A percentile compares a stretch with the other conserved stretches of the same genome.
Conservation (phyloP, 2,113 vertebrate species). For the Peromyscus maniculatus region DNA sequence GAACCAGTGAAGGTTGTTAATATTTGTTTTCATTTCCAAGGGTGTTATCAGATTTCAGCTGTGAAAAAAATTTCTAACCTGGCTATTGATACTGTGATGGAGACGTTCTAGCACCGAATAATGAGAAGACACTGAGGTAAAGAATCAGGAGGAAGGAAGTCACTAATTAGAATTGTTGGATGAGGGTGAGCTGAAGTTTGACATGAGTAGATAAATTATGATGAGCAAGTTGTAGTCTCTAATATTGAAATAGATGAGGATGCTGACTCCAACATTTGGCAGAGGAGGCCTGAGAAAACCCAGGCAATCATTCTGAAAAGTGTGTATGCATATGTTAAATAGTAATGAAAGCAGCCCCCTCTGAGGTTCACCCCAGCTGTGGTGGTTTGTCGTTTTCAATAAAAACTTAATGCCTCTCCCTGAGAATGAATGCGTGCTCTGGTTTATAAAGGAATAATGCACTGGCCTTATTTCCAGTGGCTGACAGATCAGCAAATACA, state of each 20-base stretch:
- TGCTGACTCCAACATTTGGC: conserved; percentile 52
- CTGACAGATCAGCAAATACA: conserved; percentile 83
- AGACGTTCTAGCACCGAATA: conserved; percentile 48
- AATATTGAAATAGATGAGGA: conserved; percentile 45
- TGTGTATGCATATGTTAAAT: conserved; percentile 62
- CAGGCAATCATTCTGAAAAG: conserved; percentile 21
- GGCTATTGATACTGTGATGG: conserved; percentile 57
- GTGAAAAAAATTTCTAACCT: conserved; percentile 77
- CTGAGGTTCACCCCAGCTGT: conserved; percentile 51
- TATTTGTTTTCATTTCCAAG: conserved; percentile 73
- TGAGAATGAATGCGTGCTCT: conserved; percentile 67
- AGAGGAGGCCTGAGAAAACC: conserved; percentile 3
- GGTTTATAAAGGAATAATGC: conserved; percentile 74
- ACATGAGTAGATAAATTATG: neutral
- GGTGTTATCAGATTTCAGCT: conserved; percentile 74
- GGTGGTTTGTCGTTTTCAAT: conserved; percentile 75
- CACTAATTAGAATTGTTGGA: conserved; percentile 61
- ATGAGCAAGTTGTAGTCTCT: conserved; percentile 72
- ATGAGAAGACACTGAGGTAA: neutral
- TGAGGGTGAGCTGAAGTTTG: conserved; percentile 17
- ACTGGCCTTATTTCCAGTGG: conserved; percentile 74
- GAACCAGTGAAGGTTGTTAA: conserved; percentile 74
- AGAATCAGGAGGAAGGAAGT: conserved; percentile 61
- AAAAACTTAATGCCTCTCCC: conserved; percentile 77
- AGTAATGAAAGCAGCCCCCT: conserved; percentile 53